Base-by-base conservation (phyloP, 1,140 invertebrate species). In the Drosophila varians region DNA sequence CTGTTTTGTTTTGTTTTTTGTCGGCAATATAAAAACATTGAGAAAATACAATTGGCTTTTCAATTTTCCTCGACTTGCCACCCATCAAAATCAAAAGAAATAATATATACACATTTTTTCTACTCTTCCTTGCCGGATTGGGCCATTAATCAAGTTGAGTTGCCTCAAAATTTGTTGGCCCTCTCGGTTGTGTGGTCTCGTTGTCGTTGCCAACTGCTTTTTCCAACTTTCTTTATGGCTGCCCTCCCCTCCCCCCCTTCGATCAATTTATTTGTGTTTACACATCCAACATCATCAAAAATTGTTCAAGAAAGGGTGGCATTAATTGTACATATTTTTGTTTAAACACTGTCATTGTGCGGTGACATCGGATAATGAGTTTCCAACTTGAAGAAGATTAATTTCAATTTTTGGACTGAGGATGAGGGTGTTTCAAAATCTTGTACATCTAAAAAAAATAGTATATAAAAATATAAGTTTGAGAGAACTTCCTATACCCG, bases 21-120 rank as follows among this genome's bases (percentile, higher is more conserved):
- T 66, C 68, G 54, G 46, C 66, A 71, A 71, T 71, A 71, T 60
- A 31, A 70, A 70, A 42, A 58, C 62, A 54, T 45, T 47, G 51
- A 57, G 26, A 68, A 79, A 72, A 76, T 78, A 43, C 56, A 45
- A 43, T 79, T 83, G 75, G 80, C 71, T 84, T 84, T 84, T 86
- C 79, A 84, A 84, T 84, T 84, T 86, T 49, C 60, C 28, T 11
- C 26, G 8, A 14, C 38, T 21, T 34, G 12, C 31, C 45, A 51
- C 60, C 38, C 16, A n/a, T n/a, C n/a, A n/a, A n/a, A n/a, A 40
- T 16, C 12, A 18, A 14, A 58, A 36, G 26, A 60, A 40, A 64
- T 25, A 43, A 51, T 65, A 25, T 25, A 26, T 26, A 45, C 38
- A 16, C 36, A 18, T 12, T 52, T 66, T 66, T 53, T 12, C 19